Evolutionary conservation across 2,888 invertebrate species (phyloP).

Genomic region (Amblyjoppa fuscipennis): DNA sequence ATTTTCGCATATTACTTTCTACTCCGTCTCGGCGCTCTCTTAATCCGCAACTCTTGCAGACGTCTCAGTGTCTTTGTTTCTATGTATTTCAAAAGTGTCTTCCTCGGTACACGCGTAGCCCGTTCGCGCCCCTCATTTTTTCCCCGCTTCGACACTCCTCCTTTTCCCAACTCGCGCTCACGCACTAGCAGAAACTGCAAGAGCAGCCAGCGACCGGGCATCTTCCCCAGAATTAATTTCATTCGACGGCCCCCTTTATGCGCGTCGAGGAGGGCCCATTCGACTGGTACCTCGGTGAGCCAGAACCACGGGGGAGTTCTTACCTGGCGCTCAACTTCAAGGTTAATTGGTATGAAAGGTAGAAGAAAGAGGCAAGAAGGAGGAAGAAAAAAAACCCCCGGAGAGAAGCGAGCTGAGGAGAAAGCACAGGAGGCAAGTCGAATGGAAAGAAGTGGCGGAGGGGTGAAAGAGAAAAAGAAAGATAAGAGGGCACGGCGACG

Average conservation of each 20-base stretch:
- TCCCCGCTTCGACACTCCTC: conserved; percentile 20
- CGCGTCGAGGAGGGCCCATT: conserved; percentile 42
- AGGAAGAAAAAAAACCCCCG: conserved; percentile 59
- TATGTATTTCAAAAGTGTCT: conserved; percentile 22
- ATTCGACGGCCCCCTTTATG: conserved; percentile 81
- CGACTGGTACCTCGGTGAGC: conserved; percentile 20
- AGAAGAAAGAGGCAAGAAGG: conserved; percentile 35
- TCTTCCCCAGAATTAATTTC: conserved; percentile 81
- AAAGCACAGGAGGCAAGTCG: conserved; percentile 59
- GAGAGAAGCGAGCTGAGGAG: conserved; percentile 55
- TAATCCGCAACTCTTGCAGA: neutral
- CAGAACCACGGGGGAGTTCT: conserved; percentile 60
- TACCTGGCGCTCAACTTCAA: conserved; percentile 72
- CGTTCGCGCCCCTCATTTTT: conserved; percentile 5
- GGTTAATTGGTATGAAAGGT: conserved; percentile 82
- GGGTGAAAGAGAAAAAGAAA: conserved; percentile 53
- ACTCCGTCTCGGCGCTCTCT: neutral
- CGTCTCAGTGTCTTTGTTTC: conserved; percentile 2
- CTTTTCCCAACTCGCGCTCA: conserved; percentile 12
- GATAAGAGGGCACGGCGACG: conserved; percentile 56
- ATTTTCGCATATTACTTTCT: neutral
- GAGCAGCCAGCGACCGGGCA: conserved; percentile 73
- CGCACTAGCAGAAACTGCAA: conserved; percentile 26
- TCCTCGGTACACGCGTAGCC: neutral
- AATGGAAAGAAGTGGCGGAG: conserved; percentile 66